Evolutionary conservation across 2,797 vertebrate species (phyloP), one percentile per base, ranked within the genome.

Genomic region (Anguilla pacifica): DNA sequence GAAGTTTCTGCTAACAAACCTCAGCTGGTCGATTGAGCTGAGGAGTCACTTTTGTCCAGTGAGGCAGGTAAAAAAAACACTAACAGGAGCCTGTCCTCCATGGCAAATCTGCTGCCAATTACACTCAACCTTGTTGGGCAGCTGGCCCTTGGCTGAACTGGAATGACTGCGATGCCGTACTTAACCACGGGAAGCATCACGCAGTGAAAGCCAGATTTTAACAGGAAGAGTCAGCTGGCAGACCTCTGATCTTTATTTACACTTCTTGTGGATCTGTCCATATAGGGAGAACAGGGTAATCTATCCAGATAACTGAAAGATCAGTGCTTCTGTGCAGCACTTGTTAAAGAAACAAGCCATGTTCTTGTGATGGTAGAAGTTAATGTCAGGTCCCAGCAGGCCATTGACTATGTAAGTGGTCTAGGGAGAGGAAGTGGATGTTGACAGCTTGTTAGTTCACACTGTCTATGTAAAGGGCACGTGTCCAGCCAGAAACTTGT

Each of bases 201-300:
- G n/a, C 85, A 74, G n/a, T 77, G 67, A 86, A 64, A 46, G 35
- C 4, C n/a, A 77, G 67, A 70, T n/a, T 70, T 70, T 70, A 70
- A 28, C 64, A 28, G 64, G 1, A 28, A 9, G 6, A 28, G 25
- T 70, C n/a, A 70, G 25, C 25, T n/a, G 64, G 64, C 28, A 28
- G 64, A 70, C 51, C 51, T 13, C 51, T 53, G 51, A 53, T 9
- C 51, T 53, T 9, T 53, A 53, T 53, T 13, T 53, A 13, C 51
- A 53, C 11, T 53, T 9, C 51, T 13, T 53, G 51, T 53, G 51
- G 51, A 53, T 53, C 51, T 53, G 51, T 53, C 51, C 51, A 53
- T 53, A 53, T 53, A 53, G 51, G 2, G 51, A 53, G 51, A 64
- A 64, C 25, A 64, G 61, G 61, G 15, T 19, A 39, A 17, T 3